Conservation (phyloP, 2,797 vertebrate genomes). For the Hipposideros larvatus region DNA sequence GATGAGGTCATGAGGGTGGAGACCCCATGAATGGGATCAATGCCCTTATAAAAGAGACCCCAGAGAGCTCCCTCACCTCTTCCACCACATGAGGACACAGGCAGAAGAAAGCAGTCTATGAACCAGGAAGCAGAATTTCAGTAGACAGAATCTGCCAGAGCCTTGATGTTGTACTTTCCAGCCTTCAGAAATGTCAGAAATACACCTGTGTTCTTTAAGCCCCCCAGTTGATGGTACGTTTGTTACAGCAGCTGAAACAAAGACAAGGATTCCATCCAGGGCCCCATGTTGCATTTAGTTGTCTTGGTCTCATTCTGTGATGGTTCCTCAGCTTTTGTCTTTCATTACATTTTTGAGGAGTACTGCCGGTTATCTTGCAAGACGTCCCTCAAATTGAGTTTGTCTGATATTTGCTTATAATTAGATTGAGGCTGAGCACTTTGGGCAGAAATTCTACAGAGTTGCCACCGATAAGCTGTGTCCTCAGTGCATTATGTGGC, state of each 20-base stretch:
- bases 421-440: not conserved
- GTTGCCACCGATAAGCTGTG: not conserved
- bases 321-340: not conserved
- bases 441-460: not conserved
- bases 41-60: no score
- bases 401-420: not conserved
- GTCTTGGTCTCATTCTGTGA: not conserved
- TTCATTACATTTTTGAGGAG: not conserved
- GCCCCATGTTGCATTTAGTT: rapidly evolving
- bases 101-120: no score
- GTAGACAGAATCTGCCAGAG: not conserved
- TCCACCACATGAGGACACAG: no score
- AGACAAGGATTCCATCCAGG: not conserved
- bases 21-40: not conserved
- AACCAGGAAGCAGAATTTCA: not conserved
- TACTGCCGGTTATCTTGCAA: not conserved
- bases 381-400: not conserved
- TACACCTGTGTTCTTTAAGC: not conserved
- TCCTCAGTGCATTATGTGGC: not conserved
- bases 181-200: not conserved
- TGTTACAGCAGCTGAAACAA: not conserved
- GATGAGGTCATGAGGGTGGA: no score
- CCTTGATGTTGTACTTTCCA: not conserved
- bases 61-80: not conserved
- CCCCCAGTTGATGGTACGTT: no score